A percentile compares a stretch with the other conserved stretches of the same genome.
Conservation (phyloP, 2,888 invertebrate genomes). For the Drosophila macrothrix region DNA sequence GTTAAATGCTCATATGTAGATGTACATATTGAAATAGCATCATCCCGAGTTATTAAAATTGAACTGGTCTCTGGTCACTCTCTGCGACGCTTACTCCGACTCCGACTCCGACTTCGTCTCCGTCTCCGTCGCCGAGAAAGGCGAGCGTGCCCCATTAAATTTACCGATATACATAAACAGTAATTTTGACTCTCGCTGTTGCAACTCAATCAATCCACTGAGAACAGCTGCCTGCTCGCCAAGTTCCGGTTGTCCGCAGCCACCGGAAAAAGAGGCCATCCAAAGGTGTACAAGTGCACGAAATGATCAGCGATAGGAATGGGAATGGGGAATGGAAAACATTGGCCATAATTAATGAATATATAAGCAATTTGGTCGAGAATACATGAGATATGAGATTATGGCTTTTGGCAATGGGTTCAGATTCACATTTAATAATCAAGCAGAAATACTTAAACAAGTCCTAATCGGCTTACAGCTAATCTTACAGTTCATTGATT, state of each 20-base stretch:
- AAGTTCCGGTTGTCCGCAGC: conserved; percentile 21
- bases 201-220: conserved; percentile 60
- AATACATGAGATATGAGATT: background rate
- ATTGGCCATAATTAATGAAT: background rate
- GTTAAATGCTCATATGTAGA: conserved; percentile 65
- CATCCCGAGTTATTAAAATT: conserved; percentile 58
- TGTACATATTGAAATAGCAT: conserved; percentile 62
- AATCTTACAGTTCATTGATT: background rate
- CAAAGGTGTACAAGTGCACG: background rate
- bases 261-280: conserved; percentile 8
- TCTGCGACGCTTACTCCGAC: background rate
- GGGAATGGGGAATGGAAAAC: background rate
- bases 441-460: background rate
- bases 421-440: background rate
- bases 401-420: background rate
- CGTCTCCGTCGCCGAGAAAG: too few species aligned
- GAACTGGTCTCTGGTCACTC: conserved; percentile 39
- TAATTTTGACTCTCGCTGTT: conserved; percentile 36
- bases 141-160: conserved; percentile 36
- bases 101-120: background rate
- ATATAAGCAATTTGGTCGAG: background rate
- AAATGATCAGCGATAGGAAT: background rate
- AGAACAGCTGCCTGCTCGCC: conserved; percentile 8
- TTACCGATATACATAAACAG: conserved; percentile 54
- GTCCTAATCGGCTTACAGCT: background rate